These are phyloP conservation scores for Anas capensis DNA, from an alignment of 2,797 vertebrate species.

Conservation along the genomic window DNA sequence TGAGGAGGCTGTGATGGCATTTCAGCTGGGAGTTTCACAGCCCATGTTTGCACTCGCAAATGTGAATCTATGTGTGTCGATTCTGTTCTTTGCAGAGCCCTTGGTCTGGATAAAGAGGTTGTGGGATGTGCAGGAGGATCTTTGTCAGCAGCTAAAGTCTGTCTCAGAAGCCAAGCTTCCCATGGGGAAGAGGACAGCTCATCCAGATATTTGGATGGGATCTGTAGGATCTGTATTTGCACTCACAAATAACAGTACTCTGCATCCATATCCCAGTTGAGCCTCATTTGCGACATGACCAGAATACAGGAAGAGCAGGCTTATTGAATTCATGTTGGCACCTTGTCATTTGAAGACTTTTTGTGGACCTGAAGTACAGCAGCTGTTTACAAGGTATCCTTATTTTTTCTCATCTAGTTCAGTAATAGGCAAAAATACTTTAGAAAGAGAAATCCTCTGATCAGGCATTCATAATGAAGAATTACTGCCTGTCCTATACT, in stretches of 20 bases:
- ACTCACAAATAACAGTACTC: neutral
- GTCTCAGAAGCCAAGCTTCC: neutral
- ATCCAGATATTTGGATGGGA: neutral
- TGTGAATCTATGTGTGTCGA: neutral
- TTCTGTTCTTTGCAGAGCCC: neutral
- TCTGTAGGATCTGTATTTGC: neutral
- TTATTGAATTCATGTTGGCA: neutral
- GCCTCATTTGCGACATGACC: neutral
- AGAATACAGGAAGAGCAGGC: neutral
- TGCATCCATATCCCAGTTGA: neutral
- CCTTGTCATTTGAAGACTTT: neutral
- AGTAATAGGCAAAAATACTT: neutral
- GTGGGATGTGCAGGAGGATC: neutral
- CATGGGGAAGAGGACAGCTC: neutral
- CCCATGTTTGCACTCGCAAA: neutral
- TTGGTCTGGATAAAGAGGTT: neutral
- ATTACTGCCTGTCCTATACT: neutral
- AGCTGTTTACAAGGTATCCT: neutral
- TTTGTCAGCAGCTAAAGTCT: neutral
- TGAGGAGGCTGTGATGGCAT: neutral
- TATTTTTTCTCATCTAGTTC: neutral
- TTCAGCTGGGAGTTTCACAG: neutral
- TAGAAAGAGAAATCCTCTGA: neutral
- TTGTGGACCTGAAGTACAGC: neutral
- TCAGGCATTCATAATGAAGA: neutral